Conservation (phyloP, 2,113 vertebrate species). For the Stomatorhinus ivindoensis region DNA sequence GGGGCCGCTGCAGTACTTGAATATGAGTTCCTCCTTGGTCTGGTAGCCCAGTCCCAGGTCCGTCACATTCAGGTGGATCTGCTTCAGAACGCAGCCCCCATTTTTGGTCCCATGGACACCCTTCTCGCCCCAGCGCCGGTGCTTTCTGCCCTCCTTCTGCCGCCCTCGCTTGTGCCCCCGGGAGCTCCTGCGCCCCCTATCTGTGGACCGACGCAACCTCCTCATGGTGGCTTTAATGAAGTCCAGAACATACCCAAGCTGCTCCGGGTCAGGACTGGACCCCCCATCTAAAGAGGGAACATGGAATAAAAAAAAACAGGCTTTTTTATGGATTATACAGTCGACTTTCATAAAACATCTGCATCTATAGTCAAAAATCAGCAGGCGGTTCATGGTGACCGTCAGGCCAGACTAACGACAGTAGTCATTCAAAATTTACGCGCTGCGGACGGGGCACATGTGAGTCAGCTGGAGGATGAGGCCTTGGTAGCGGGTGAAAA, state of each 20-base stretch:
- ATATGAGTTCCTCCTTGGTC: slow-evolving; percentile 98
- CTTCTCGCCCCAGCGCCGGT: slow-evolving; percentile 48
- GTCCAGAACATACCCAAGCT: slow-evolving; percentile 90
- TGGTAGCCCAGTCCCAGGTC: slow-evolving; percentile 91
- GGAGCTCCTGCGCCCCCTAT: slow-evolving; percentile 50
- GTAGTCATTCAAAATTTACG: neutral
- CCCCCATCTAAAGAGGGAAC: slow-evolving; percentile 49
- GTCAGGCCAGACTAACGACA: neutral
- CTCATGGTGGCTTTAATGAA: slow-evolving; percentile 92
- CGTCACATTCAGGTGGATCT: slow-evolving; percentile 91
- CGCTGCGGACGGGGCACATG: neutral
- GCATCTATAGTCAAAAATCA: neutral
- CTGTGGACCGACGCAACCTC: slow-evolving; percentile 78
- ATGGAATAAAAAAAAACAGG: neutral
- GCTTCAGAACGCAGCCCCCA: slow-evolving; percentile 83
- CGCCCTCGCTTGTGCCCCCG: slow-evolving; percentile 58
- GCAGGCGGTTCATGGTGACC: neutral
- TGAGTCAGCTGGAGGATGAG: neutral
- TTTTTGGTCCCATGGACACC: slow-evolving; percentile 50
- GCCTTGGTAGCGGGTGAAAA: neutral
- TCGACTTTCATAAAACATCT: neutral
- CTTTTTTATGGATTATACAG: neutral
- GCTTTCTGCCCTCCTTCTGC: slow-evolving; percentile 42
- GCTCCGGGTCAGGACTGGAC: slow-evolving; percentile 75
- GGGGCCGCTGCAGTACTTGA: slow-evolving; percentile 92